Evolutionary conservation across 2,888 invertebrate species (phyloP), one percentile per base, ranked within the genome.

Genomic region (Antheraea assamensis): DNA sequence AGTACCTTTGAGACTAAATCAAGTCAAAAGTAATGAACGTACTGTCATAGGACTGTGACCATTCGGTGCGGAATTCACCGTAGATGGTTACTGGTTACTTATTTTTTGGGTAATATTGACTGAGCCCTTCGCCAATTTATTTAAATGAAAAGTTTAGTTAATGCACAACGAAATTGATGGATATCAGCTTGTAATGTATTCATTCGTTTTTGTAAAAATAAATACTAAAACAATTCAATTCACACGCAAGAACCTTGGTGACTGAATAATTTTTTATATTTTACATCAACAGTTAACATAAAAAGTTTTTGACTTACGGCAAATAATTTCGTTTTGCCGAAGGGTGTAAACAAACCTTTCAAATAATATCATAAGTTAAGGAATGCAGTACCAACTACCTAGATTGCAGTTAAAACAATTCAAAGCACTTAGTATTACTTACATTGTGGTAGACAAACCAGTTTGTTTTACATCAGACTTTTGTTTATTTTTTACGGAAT

Each of bases 341-440:
- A 77, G 77, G 76, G 77, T 81, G 77, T 78, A 80, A 82, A 81
- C 74, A 77, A 78, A 78, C 76, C 74, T 76, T 77, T 77, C 76
- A 49, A 77, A 78, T 74, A 79, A 78, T 78, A 82, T 78, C 81
- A 83, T 81, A 85, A 80, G 78, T 78, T 76, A 64, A 73, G 79
- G 78, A 78, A 80, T 80, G 81, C 76, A 74, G 76, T 76, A 73
- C 4, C 71, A 70, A 19, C 13, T 71, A 71, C 76, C 76, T 73
- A 76, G 74, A 74, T 30, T 47, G 35, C 70, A 19, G 73, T 72
- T 73, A 70, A 73, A 74, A 27, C 27, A 31, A 66, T 21, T 66
- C 64, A 30, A 15, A 17, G 30, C 64, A 30, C 27, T 27, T 64
- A 64, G 1, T 19, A n/a, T 10, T 68, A 68, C n/a, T 21, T 35